A percentile compares a stretch with the other conserved stretches of the same genome.
Conservation (phyloP, 2,797 vertebrate genomes). For the Prunella strophiata region DNA sequence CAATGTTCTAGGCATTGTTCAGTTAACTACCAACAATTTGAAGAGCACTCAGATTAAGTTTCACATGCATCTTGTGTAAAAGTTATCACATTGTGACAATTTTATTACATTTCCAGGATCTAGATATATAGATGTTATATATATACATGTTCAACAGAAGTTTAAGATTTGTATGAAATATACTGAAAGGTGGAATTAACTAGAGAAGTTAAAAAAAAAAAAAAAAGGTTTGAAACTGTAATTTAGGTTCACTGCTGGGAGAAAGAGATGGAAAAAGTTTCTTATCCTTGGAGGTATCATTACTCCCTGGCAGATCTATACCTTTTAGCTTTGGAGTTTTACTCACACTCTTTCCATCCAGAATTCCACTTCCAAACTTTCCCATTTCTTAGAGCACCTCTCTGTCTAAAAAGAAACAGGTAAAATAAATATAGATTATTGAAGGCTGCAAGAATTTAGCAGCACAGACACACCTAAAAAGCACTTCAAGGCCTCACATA, state of each 20-base stretch:
- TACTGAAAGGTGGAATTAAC: not conserved
- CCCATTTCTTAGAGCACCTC: constrained; percentile 41
- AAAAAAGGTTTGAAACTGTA: not conserved
- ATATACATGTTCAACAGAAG: not conserved
- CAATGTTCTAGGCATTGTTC: not conserved
- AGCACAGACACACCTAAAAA: not conserved
- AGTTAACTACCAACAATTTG: not conserved
- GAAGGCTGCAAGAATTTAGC: not conserved
- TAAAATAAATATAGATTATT: not conserved
- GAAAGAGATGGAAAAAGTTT: not conserved
- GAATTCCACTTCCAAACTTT: constrained; percentile 84
- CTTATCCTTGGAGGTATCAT: not conserved
- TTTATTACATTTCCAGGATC: not conserved
- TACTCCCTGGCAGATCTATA: not conserved
- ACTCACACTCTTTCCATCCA: constrained; percentile 80
- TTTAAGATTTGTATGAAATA: not conserved
- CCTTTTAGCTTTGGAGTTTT: not conserved
- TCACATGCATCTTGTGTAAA: not conserved
- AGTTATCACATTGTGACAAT: not conserved
- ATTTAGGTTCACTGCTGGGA: not conserved
- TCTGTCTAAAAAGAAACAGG: constrained; percentile 50
- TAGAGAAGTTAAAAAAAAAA: not conserved
- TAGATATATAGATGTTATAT: not conserved
- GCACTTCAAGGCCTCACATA: not conserved
- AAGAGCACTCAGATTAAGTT: not conserved